These are phyloP conservation scores for Rhodinocichla rosea DNA, from an alignment of 2,113 vertebrate genomes.

Conservation along the genomic window DNA sequence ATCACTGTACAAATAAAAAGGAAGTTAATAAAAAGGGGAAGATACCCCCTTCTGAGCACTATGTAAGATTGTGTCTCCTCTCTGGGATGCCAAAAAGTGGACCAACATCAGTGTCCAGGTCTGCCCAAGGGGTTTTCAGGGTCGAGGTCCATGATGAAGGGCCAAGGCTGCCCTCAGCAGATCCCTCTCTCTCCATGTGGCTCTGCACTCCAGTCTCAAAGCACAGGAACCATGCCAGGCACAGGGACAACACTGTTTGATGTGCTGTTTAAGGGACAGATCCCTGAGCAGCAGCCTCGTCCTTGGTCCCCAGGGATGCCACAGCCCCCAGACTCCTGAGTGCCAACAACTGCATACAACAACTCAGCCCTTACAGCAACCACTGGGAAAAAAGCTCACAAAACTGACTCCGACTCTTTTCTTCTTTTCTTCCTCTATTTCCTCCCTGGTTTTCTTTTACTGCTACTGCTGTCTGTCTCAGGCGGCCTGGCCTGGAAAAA, in stretches of 20 bases:
- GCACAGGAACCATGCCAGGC: not conserved
- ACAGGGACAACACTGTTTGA: not conserved
- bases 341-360: rapidly evolving
- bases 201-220: not conserved
- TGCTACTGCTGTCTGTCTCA: not conserved
- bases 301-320: not conserved
- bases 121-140: not conserved
- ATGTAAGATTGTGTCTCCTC: not conserved
- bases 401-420: not conserved
- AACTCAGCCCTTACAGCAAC: not conserved
- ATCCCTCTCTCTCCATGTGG: not conserved
- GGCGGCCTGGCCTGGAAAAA: not conserved
- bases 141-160: rapidly evolving
- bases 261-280: not conserved
- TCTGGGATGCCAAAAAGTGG: not conserved
- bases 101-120: not conserved
- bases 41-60: not conserved
- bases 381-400: not conserved
- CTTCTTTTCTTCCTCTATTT: not conserved
- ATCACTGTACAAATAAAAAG: not conserved
- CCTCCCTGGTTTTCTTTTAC: not conserved
- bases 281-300: not conserved
- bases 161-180: not conserved
- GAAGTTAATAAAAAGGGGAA: not conserved
- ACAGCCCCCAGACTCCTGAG: not conserved